Base-by-base conservation (phyloP, 2,797 vertebrate species). In the Bradypodion pumilum region DNA sequence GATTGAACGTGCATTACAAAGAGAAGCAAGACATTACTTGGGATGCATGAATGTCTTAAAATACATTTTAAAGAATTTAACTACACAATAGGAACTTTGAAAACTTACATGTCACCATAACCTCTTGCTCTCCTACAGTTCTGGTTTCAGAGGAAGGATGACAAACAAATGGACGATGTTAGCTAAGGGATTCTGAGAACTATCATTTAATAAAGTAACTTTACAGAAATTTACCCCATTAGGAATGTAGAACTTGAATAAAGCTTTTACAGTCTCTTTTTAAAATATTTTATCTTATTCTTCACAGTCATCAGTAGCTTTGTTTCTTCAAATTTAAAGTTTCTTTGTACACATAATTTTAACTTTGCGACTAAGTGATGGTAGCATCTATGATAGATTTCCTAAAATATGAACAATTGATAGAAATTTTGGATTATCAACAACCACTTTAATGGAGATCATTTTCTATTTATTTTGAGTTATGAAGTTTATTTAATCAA, bases 401-500 rank as follows among this genome's bases (percentile, higher is more conserved):
- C 32, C 44, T 35, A 56, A 82, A 35, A 40, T 66, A 52, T 52
- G 25, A 74, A 82, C 62, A 75, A 72, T 59, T 23, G 68, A 72
- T 70, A 70, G 42, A 59, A 59, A 19, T 29, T 60, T 65, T 10
- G 35, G 74, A 65, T 40, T 32, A 52, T 7, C 42, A 44, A 66
- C 59, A 86, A 4, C 42, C 84, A 4, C 76, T 63, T 0, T 52
- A 63, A 66, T 62, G 62, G 44, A 0, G 84, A 88, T 90, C 85
- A 88, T 86, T 75, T 62, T 83, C 78, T 74, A 87, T 89, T 91
- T 81, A 91, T 81, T 86, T 88, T 85, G 52, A 72, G 82, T 89
- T 89, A 90, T 92, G 91, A 92, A 86, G 80, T 84, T 70, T 75
- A 88, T 94, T 93, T 93, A 93, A 94, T 86, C 91, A 91, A 77